Conservation (phyloP, 2,888 invertebrate species). For the Therioaphis trifolii region DNA sequence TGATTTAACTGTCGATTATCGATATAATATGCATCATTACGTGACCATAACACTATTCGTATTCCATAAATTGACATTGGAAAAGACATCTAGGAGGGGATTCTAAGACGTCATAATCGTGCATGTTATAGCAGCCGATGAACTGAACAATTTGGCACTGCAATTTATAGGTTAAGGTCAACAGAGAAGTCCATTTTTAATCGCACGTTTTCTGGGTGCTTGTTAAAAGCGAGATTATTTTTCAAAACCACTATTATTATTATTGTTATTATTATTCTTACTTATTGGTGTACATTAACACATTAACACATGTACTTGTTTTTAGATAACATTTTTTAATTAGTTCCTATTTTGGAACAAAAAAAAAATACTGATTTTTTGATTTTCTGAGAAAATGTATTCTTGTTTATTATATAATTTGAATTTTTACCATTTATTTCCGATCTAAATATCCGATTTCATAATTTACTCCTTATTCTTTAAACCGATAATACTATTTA, state of each 20-base stretch:
- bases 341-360: no score
- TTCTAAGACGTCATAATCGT: neutral
- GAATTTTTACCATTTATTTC: no score
- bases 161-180: slow-evolving; percentile 43
- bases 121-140: neutral
- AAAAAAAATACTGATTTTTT: no score
- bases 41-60: slow-evolving; percentile 9
- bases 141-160: slow-evolving; percentile 44
- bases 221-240: slow-evolving; percentile 42
- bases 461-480: no score
- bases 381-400: neutral
- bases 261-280: neutral
- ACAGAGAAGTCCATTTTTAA: slow-evolving; percentile 14
- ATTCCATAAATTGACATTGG: neutral
- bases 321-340: no score
- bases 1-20: neutral
- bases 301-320: no score
- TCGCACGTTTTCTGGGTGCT: neutral
- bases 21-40: neutral
- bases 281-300: neutral
- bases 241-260: slow-evolving; percentile 4
- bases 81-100: neutral
- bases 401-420: no score
- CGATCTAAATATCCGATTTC: no score
- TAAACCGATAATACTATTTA: no score